Base-by-base conservation (phyloP, 1,140 invertebrate genomes). In the Apis mellifera region DNA sequence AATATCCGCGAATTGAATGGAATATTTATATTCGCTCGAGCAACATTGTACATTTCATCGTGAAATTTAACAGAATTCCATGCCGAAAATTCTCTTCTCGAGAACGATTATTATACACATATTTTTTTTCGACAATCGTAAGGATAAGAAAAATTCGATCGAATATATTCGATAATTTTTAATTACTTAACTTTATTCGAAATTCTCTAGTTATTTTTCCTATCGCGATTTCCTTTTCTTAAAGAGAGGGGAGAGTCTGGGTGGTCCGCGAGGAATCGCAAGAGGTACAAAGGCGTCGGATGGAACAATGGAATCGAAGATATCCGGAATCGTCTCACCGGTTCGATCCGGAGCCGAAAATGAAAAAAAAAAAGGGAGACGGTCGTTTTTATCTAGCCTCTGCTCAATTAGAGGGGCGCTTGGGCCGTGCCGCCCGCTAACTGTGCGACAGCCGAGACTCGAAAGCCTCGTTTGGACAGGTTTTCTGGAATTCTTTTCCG, bases 401-500 rank as follows among this genome's bases (percentile, higher is more conserved):
- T 17, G 17, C 23, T 78, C 77, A 71, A 78, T 69, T 78, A 78
- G 69, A 71, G 66, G 42, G 23, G 4, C 65, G 42, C 17, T 23
- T 26, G 50, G 21, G 15, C 32, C 32, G 32, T 42, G 15, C 42
- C n/a, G 54, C 12, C 54, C 42, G 7, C 50, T 69, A 64, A 21
- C 54, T 23, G 13, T 83, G 32, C 32, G 60, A 15, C 26, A 54
- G 72, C 23, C 64, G 57, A 32, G 32, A 48, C 48, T 52, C 72
- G 64, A 78, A 84, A 86, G 80, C 70, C 68, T 82, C 83, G 82
- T 73, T 80, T 60, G 73, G 73, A 89, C 86, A 83, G 86, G 86
- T 88, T 89, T 83, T 84, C 74, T 83, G 88, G 83, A 86, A 86
- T 88, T 88, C 71, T 75, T 42, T 42, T 74, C 62, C 32, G 59